Percentiles rank a stretch among this genome's conserved stretches.
Evolutionary conservation across 2,888 invertebrate genomes (phyloP).

Genomic region (Leptura quadrifasciata): DNA sequence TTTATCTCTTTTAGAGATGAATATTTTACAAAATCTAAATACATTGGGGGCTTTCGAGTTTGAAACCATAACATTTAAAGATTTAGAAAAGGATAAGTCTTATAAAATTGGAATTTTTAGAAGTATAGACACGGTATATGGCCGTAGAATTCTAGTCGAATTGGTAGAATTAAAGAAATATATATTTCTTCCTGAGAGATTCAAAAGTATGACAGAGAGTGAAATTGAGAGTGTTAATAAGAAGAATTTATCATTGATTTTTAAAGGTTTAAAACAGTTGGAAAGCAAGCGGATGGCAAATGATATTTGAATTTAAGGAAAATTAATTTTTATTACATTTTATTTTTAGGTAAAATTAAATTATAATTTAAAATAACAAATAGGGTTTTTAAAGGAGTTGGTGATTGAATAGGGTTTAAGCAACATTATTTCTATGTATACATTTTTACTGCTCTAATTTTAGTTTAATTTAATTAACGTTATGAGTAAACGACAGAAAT

Average conservation of each 20-base stretch:
- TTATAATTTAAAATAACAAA: not conserved
- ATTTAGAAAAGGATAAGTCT: not conserved
- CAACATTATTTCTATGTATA: too few relatives aligned
- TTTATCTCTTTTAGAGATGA: not conserved
- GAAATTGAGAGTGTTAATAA: not conserved
- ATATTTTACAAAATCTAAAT: not conserved
- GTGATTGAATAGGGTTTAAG: too few relatives aligned
- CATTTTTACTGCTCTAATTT: too few relatives aligned
- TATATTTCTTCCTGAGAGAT: not conserved
- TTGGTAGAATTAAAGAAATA: not conserved
- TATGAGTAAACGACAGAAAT: not conserved
- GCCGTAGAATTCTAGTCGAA: not conserved
- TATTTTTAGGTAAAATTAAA: not conserved
- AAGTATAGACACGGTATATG: not conserved
- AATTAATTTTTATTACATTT: not conserved
- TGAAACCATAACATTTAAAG: not conserved
- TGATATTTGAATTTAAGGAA: not conserved
- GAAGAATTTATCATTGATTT: not conserved
- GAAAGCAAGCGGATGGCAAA: not conserved
- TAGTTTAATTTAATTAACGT: not conserved
- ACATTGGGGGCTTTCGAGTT: not conserved
- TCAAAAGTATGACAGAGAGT: not conserved
- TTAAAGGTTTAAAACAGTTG: not conserved
- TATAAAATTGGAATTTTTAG: not conserved
- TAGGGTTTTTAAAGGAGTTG: too few relatives aligned